A percentile compares a stretch with the other conserved stretches of the same genome.
phyloP scores from a whole-genome alignment of 1,140 invertebrate genomes.

The Sycobia sp. region DNA sequence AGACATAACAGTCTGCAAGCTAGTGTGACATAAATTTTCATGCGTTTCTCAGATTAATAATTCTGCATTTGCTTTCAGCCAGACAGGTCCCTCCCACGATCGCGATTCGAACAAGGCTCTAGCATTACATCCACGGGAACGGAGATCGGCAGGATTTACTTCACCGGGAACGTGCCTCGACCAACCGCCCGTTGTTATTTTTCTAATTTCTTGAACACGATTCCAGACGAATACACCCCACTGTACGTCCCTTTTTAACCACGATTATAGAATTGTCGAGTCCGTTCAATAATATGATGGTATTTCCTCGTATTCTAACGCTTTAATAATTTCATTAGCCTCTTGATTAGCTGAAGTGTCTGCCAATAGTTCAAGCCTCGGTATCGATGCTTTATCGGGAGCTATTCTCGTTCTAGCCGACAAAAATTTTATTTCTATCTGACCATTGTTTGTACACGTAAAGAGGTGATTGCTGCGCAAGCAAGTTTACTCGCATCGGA shows the following conservation, averaged over 20 bases:
- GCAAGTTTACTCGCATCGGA: no score
- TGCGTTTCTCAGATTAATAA: conserved; percentile 37
- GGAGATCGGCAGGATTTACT: not conserved
- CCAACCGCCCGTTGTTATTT: not conserved
- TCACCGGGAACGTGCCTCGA: not conserved
- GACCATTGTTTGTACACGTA: conserved; percentile 32
- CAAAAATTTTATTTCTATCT: conserved; percentile 19
- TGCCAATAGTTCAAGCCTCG: conserved; percentile 37
- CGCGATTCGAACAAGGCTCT: conserved; percentile 30
- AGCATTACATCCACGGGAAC: conserved; percentile 37
- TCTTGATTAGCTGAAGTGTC: conserved; percentile 45
- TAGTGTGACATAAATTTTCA: conserved; percentile 34
- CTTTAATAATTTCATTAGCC: conserved; percentile 23
- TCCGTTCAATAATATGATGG: not conserved
- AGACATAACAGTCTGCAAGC: no score
- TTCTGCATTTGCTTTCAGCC: conserved; percentile 38
- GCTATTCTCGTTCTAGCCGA: conserved; percentile 45
- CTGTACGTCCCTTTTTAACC: conserved; percentile 27
- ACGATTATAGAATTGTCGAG: conserved; percentile 25
- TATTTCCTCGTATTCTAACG: not conserved
- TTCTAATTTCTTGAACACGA: conserved; percentile 28
- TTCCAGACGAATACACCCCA: no score
- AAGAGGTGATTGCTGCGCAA: conserved; percentile 37
- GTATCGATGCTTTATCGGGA: conserved; percentile 9
- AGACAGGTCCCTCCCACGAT: conserved; percentile 47